These are phyloP conservation scores for Alauda arvensis DNA, from an alignment of 2,797 vertebrate species.

Conservation along the genomic window DNA sequence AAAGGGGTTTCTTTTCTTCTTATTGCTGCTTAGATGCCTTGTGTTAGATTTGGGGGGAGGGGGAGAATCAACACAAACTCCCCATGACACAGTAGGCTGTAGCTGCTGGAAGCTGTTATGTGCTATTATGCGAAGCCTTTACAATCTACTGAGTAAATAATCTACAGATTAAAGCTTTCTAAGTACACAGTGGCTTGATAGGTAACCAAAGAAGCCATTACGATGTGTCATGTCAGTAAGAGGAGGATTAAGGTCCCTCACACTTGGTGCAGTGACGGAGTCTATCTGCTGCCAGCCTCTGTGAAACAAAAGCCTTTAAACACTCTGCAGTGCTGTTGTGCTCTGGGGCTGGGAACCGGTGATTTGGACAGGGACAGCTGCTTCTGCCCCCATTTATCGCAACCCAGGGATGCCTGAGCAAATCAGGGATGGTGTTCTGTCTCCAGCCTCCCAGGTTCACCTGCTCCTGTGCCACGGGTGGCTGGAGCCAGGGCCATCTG, in stretches of 20 bases:
- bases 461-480: neutral
- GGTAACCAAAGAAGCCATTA: slow-evolving; percentile 44
- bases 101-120: neutral
- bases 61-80: neutral
- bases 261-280: neutral
- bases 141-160: slow-evolving; percentile 57
- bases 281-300: neutral
- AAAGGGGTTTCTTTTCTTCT: neutral
- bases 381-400: neutral
- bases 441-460: neutral
- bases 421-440: rapidly evolving
- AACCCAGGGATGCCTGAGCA: neutral
- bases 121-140: neutral
- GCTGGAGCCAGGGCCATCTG: neutral
- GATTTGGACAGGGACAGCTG: neutral
- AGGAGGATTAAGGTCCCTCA: slow-evolving; percentile 37
- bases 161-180: slow-evolving; percentile 56
- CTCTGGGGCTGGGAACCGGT: neutral
- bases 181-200: slow-evolving; percentile 37
- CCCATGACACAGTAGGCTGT: neutral
- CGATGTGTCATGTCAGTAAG: slow-evolving; percentile 17
- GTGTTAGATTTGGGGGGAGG: neutral
- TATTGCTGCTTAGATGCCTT: neutral
- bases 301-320: neutral
- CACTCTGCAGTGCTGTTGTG: neutral